These are phyloP conservation scores for Arion vulgaris DNA, from an alignment of 1,140 invertebrate species.

Conservation along the genomic window DNA sequence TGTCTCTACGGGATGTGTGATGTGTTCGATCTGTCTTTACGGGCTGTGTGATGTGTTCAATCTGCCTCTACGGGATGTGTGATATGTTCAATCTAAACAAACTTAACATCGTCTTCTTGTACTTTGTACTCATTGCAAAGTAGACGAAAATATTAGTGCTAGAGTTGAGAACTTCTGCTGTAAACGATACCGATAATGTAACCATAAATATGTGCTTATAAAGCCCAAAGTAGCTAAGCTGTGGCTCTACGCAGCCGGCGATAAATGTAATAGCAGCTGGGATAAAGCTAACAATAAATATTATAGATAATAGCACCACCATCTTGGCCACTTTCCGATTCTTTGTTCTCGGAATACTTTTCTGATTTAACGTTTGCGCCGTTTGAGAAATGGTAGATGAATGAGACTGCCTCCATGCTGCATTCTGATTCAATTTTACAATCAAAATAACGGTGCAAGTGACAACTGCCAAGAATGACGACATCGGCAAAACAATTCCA, in stretches of 20 bases:
- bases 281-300: not conserved
- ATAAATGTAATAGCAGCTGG: not conserved
- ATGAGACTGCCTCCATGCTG: not conserved
- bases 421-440: constrained; percentile 9
- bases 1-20: not conserved
- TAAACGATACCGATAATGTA: not conserved
- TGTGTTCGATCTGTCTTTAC: not conserved
- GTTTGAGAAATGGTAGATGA: not conserved
- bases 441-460: constrained; percentile 8
- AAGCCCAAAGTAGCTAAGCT: not conserved
- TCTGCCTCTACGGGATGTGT: not conserved
- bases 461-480: not conserved
- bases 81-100: not conserved
- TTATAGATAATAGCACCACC: not conserved
- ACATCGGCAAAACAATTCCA: not conserved
- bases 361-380: not conserved
- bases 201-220: not conserved
- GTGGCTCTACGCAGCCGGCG: not conserved
- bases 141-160: constrained; percentile 1
- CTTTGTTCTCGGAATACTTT: not conserved
- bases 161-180: not conserved
- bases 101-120: not conserved
- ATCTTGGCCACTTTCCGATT: not conserved
- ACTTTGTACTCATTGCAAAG: not conserved
- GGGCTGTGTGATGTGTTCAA: too few species aligned